A percentile compares a stretch with the other conserved stretches of the same genome.
These are phyloP conservation scores for Cheilosia grossa DNA, from an alignment of 2,888 invertebrate genomes.

Conservation along the genomic window DNA sequence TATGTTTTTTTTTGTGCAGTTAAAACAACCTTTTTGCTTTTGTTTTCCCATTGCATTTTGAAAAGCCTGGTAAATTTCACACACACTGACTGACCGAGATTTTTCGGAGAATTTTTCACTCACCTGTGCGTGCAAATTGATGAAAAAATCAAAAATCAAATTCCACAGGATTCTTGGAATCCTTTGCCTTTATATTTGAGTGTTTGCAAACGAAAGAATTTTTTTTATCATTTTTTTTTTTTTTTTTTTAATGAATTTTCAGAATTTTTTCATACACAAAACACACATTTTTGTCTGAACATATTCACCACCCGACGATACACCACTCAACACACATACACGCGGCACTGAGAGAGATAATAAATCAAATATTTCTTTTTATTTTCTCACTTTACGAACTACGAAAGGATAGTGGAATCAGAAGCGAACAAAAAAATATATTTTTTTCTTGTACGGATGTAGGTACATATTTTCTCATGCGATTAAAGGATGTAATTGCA, in stretches of 20 bases:
- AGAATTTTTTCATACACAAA: slow-evolving; percentile 40
- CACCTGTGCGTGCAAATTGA: slow-evolving; percentile 48
- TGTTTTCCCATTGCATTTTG: slow-evolving; percentile 3
- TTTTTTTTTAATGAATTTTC: slow-evolving; percentile 24
- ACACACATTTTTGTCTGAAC: slow-evolving; percentile 38
- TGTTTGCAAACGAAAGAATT: slow-evolving; percentile 7
- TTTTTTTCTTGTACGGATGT: slow-evolving; percentile 20
- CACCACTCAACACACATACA: slow-evolving; percentile 6
- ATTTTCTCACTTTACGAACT: background rate
- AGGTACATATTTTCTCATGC: slow-evolving; percentile 38
- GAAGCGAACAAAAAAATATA: slow-evolving; percentile 18
- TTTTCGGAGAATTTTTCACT: slow-evolving; percentile 43
- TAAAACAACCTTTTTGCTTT: background rate
- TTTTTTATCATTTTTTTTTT: slow-evolving; percentile 26
- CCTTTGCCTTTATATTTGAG: slow-evolving; percentile 16
- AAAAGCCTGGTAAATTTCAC: slow-evolving; percentile 11
- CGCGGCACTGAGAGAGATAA: slow-evolving; percentile 39
- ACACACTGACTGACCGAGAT: slow-evolving; percentile 4
- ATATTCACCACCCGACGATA: slow-evolving; percentile 62
- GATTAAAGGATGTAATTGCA: slow-evolving; percentile 57
- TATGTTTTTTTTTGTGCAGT: background rate
- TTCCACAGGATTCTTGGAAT: slow-evolving; percentile 31
- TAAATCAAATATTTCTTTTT: slow-evolving; percentile 60
- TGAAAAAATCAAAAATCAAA: slow-evolving; percentile 9
- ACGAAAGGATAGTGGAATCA: slow-evolving; percentile 10